These are phyloP conservation scores for Yponomeuta malinellus DNA, from an alignment of 2,888 invertebrate species.

Conservation along the genomic window DNA sequence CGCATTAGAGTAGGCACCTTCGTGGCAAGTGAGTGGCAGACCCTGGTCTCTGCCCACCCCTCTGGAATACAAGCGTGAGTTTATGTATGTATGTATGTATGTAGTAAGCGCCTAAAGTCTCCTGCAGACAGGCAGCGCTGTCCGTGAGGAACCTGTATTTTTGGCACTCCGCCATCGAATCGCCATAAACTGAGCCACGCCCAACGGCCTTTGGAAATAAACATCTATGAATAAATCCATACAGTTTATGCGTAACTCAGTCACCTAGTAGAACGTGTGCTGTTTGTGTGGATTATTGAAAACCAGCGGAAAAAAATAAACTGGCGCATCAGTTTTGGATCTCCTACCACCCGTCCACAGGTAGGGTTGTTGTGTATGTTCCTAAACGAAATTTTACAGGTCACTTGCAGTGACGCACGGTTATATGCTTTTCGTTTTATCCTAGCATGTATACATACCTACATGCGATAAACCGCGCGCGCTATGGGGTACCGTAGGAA, in stretches of 20 bases:
- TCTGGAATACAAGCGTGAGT: too few relatives aligned
- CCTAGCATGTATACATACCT: not conserved
- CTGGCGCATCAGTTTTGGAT: constrained; percentile 93
- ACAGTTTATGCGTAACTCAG: constrained; percentile 41
- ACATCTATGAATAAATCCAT: constrained; percentile 67
- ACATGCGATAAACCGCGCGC: not conserved
- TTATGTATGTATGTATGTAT: too few relatives aligned
- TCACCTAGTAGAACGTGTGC: not conserved
- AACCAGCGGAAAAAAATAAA: constrained; percentile 47
- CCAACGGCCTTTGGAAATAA: constrained; percentile 51
- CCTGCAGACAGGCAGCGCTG: not conserved
- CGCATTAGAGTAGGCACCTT: too few relatives aligned
- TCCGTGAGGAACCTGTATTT: constrained; percentile 18
- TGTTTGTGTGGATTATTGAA: not conserved
- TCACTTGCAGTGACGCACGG: not conserved
- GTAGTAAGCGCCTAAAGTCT: not conserved
- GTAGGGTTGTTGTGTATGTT: constrained; percentile 42
- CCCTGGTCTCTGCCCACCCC: too few relatives aligned
- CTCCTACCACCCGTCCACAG: constrained; percentile 87
- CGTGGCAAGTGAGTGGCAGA: too few relatives aligned
- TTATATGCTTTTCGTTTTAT: not conserved
- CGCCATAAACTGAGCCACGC: constrained; percentile 35
- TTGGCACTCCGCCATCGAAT: constrained; percentile 52
- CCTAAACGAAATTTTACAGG: not conserved
- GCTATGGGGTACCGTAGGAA: not conserved